Percentiles rank a stretch among this genome's conserved stretches.
Evolutionary conservation across 2,888 invertebrate species (phyloP).

Genomic region (Sesia apiformis): DNA sequence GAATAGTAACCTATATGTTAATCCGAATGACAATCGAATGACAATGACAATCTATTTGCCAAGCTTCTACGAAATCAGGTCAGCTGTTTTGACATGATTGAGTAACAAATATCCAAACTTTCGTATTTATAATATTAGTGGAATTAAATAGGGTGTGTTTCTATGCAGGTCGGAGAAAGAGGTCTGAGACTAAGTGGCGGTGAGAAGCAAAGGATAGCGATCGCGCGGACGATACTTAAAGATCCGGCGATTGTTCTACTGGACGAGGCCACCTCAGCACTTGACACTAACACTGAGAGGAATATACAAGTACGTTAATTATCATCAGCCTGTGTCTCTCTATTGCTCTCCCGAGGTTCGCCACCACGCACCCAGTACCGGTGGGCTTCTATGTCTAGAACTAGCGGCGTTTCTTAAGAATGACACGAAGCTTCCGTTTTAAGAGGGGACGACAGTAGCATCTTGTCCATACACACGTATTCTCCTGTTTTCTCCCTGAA

Average conservation of each 20-base stretch:
- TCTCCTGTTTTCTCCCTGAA: too few relatives aligned
- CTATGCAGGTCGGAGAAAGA: slow-evolving; percentile 88
- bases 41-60: too few relatives aligned
- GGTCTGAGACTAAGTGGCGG: slow-evolving; percentile 96
- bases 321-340: neutral
- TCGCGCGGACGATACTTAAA: slow-evolving; percentile 95
- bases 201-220: slow-evolving; percentile 98
- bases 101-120: too few relatives aligned
- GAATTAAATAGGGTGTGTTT: neutral
- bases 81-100: too few relatives aligned
- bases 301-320: slow-evolving; percentile 79
- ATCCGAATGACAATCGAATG: too few relatives aligned
- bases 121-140: too few relatives aligned
- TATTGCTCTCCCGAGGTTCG: neutral
- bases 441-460: too few relatives aligned
- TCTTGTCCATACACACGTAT: too few relatives aligned
- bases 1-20: too few relatives aligned
- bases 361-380: too few relatives aligned
- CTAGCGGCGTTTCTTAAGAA: neutral
- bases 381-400: too few relatives aligned
- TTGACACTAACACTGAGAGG: slow-evolving; percentile 96
- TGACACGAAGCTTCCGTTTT: neutral
- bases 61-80: too few relatives aligned
- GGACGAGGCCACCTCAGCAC: slow-evolving; percentile 96
- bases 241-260: slow-evolving; percentile 91